phyloP scores from a whole-genome alignment of 2,113 vertebrate species.

The Phyllopteryx taeniolatus region DNA sequence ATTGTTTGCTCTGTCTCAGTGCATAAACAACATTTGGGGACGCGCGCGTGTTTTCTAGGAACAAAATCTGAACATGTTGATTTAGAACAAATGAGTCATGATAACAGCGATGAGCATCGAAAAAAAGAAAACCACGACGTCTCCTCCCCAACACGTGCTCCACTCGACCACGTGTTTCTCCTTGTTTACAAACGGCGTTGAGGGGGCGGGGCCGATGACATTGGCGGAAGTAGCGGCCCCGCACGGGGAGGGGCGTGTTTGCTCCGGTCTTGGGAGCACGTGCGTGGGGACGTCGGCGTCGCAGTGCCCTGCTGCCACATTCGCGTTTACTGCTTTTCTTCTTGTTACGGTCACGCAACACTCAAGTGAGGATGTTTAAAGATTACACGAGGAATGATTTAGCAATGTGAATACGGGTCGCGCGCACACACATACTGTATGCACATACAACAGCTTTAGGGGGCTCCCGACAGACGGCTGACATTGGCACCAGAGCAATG shows the following conservation, averaged over 20 bases:
- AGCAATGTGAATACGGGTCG: too few species aligned
- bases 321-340: not conserved
- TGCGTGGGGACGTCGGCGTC: constrained; percentile 54
- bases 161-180: constrained; percentile 47
- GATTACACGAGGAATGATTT: too few species aligned
- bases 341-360: not conserved
- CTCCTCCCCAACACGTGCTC: constrained; percentile 45
- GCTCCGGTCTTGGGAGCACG: constrained; percentile 8
- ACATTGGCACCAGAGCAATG: too few species aligned
- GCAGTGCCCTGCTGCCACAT: constrained; percentile 52
- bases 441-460: too few species aligned
- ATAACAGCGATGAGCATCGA: not conserved
- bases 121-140: not conserved
- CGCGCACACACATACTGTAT: too few species aligned
- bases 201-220: constrained; percentile 47
- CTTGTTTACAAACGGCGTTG: constrained; percentile 64
- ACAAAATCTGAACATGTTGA: constrained; percentile 18
- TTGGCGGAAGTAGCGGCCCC: constrained; percentile 50
- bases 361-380: too few species aligned
- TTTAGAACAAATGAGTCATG: constrained; percentile 21
- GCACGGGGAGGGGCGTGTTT: not conserved
- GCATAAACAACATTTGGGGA: not conserved
- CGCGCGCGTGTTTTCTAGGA: not conserved
- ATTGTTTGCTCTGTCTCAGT: not conserved
- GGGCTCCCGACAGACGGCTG: too few species aligned